phyloP scores from a whole-genome alignment of 1,140 invertebrate genomes.

The Bombus affinis region DNA sequence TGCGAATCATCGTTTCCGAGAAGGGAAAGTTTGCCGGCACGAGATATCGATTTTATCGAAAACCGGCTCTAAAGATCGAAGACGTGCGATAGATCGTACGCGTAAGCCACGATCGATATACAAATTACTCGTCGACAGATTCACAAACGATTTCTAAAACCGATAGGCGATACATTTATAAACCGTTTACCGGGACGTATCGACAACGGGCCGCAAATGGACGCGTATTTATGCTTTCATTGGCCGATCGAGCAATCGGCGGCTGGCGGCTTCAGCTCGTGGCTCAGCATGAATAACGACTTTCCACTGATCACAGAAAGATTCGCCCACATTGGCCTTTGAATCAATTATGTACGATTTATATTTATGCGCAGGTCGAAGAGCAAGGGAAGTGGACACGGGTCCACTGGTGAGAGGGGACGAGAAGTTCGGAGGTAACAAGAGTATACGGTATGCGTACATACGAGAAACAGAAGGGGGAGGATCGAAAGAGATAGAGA shows the following conservation, averaged over 20 bases:
- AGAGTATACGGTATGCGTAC: background rate
- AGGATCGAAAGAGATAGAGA: constrained; percentile 9
- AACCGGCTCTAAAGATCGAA: constrained; percentile 18
- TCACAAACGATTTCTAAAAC: constrained; percentile 54
- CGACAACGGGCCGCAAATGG: constrained; percentile 36
- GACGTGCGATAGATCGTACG: background rate
- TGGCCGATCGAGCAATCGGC: constrained; percentile 51
- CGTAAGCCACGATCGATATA: constrained; percentile 16
- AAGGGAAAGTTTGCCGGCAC: constrained; percentile 25
- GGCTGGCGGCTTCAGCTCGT: constrained; percentile 24
- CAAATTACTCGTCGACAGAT: constrained; percentile 67
- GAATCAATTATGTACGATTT: constrained; percentile 78
- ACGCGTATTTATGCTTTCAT: constrained; percentile 60
- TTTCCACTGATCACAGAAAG: constrained; percentile 64
- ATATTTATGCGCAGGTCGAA: constrained; percentile 69
- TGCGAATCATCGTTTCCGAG: background rate
- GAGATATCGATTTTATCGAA: constrained; percentile 34
- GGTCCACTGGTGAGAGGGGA: background rate
- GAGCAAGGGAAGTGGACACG: constrained; percentile 40
- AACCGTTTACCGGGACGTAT: constrained; percentile 56
- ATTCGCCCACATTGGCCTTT: constrained; percentile 75
- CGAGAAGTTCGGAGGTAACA: constrained; percentile 30
- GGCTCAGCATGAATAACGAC: constrained; percentile 63
- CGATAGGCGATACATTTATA: constrained; percentile 63
- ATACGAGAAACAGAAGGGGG: constrained; percentile 20